Evolutionary conservation across 2,797 vertebrate genomes (phyloP).

Genomic region (Poeciliopsis infans): DNA sequence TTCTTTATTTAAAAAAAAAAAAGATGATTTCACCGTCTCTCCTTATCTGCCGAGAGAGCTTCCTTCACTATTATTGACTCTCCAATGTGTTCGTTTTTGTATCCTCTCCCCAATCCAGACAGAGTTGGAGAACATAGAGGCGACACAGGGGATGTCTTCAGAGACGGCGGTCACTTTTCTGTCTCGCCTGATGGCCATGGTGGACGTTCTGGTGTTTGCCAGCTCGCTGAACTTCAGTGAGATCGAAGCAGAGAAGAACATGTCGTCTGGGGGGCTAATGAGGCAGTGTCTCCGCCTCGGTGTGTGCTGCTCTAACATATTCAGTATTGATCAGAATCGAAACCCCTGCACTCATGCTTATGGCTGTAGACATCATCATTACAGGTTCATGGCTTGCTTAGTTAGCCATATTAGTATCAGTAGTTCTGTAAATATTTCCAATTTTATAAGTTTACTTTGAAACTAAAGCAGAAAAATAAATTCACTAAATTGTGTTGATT

Average conservation of each 20-base stretch:
- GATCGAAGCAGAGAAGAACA: constrained; percentile 99
- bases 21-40: constrained; percentile 9
- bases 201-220: constrained; percentile 97
- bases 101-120: constrained; percentile 78
- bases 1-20: neutral
- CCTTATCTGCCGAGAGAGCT: constrained; percentile 16
- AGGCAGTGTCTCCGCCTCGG: constrained; percentile 95
- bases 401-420: neutral
- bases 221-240: constrained; percentile 99
- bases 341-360: neutral
- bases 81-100: constrained; percentile 29
- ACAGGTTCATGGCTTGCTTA: neutral
- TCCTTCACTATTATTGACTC: constrained; percentile 36
- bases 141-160: constrained; percentile 98
- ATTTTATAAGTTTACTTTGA: neutral
- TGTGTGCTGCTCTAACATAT: constrained; percentile 66
- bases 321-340: neutral
- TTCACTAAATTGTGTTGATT: neutral
- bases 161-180: constrained; percentile 98
- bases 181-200: constrained; percentile 98
- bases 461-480: neutral
- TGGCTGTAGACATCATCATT: neutral
- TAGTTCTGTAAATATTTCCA: neutral
- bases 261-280: constrained; percentile 99
- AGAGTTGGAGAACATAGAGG: constrained; percentile 98